Evolutionary conservation across 2,888 invertebrate genomes (phyloP).

Genomic region (Periphyllus acericola): DNA sequence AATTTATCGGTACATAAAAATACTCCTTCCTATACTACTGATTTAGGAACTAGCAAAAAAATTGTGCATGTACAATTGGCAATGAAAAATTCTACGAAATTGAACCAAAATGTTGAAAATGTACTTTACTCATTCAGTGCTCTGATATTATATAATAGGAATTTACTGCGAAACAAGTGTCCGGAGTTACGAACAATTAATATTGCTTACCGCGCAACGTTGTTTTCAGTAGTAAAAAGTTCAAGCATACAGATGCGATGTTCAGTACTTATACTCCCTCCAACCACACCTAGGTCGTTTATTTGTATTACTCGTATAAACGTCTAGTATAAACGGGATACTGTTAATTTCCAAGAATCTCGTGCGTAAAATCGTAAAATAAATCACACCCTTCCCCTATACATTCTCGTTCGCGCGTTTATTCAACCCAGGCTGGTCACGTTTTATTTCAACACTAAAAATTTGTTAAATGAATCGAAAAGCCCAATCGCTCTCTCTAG

Average conservation of each 20-base stretch:
- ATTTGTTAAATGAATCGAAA: conserved; percentile 56
- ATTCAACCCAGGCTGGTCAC: conserved; percentile 34
- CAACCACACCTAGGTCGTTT: not conserved
- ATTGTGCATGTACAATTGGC: no score
- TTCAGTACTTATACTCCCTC: not conserved
- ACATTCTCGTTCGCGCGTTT: not conserved
- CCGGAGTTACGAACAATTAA: no score
- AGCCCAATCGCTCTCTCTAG: conserved; percentile 20
- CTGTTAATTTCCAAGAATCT: conserved; percentile 45
- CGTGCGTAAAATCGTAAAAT: conserved; percentile 43
- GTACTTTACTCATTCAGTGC: no score
- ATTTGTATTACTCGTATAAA: conserved; percentile 43
- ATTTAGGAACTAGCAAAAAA: no score
- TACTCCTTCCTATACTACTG: no score
- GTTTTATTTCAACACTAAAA: conserved; percentile 49
- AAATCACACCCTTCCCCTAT: conserved; percentile 25
- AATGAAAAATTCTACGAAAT: no score
- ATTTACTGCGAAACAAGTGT: no score
- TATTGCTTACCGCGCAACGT: not conserved
- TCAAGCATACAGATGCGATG: not conserved
- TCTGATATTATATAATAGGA: no score
- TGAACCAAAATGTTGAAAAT: no score
- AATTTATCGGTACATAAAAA: no score
- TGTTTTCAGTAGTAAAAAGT: not conserved
- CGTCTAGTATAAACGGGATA: conserved; percentile 30